A percentile compares a stretch with the other conserved stretches of the same genome.
Evolutionary conservation across 2,888 invertebrate genomes (phyloP).

Genomic region (Macaria notata): DNA sequence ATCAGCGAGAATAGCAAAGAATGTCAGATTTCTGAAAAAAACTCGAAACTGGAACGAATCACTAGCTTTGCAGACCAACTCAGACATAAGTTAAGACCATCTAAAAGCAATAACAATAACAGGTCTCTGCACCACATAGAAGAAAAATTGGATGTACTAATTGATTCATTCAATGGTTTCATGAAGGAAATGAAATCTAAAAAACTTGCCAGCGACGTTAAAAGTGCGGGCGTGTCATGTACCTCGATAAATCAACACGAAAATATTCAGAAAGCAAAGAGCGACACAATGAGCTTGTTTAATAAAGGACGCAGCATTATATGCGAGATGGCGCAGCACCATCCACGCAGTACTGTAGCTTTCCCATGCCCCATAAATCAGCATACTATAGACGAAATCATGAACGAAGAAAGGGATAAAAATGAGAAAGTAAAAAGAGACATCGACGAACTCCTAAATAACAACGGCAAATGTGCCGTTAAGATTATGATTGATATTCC

Average conservation of each 20-base stretch:
- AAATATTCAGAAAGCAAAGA: conserved; percentile 9
- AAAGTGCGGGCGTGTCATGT: conserved; percentile 6
- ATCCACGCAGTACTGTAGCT: conserved; percentile 29
- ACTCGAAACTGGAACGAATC: not conserved
- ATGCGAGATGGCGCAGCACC: conserved; percentile 33
- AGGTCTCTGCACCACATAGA: conserved; percentile 50
- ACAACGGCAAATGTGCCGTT: conserved; percentile 39
- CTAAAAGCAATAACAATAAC: conserved; percentile 19
- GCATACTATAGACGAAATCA: conserved; percentile 37
- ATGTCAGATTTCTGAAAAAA: not conserved
- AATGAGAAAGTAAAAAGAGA: conserved; percentile 50
- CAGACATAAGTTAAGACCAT: conserved; percentile 6
- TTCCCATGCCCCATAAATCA: conserved; percentile 16
- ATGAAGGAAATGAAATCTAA: conserved; percentile 47
- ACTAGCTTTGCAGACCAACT: conserved; percentile 2
- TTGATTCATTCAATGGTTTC: conserved; percentile 53
- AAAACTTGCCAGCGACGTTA: conserved; percentile 7
- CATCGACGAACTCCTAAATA: conserved; percentile 46
- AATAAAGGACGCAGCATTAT: conserved; percentile 1
- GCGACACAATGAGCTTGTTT: conserved; percentile 8
- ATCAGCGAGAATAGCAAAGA: not conserved
- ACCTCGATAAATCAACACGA: not conserved
- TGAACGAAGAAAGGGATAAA: conserved; percentile 51
- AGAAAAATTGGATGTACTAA: conserved; percentile 53
- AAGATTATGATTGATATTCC: conserved; percentile 54